A percentile compares a stretch with the other conserved stretches of the same genome.
phyloP scores from a whole-genome alignment of 1,140 invertebrate species.

The Bombus impatiens region DNA sequence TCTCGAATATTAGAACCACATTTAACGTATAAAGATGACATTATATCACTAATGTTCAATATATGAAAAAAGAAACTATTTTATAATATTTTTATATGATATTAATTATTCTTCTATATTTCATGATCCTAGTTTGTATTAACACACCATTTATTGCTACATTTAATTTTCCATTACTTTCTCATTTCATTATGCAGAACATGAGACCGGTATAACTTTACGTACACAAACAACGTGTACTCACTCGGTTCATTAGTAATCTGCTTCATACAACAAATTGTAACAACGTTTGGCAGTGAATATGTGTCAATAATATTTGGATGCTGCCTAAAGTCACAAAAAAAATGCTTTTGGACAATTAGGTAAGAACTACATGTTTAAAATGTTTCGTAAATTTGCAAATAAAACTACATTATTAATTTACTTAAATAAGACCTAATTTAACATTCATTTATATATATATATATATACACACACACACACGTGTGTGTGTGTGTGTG shows the following conservation, averaged over 20 bases:
- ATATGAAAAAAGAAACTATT: background rate
- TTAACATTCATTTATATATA: background rate
- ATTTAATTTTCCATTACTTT: constrained; percentile 62
- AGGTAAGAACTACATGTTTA: constrained; percentile 13
- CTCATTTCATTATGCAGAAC: constrained; percentile 68
- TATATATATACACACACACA: no score
- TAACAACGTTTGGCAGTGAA: constrained; percentile 35
- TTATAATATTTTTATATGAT: background rate
- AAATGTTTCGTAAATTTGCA: constrained; percentile 12
- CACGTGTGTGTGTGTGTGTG: no score
- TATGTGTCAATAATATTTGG: constrained; percentile 16
- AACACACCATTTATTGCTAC: constrained; percentile 37
- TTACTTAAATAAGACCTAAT: background rate
- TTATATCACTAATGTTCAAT: background rate
- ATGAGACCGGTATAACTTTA: constrained; percentile 71
- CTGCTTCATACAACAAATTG: constrained; percentile 41
- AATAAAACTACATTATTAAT: constrained; percentile 12
- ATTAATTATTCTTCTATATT: background rate
- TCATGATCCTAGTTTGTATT: constrained; percentile 27
- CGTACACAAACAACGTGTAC: constrained; percentile 67
- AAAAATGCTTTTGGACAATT: background rate
- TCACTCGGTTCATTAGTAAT: constrained; percentile 65
- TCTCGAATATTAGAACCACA: constrained; percentile 7
- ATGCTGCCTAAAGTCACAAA: constrained; percentile 12
- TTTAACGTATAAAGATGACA: background rate